Evolutionary conservation across 2,797 vertebrate genomes (phyloP), one percentile per base, ranked within the genome.

Genomic region (Bucorvus abyssinicus): DNA sequence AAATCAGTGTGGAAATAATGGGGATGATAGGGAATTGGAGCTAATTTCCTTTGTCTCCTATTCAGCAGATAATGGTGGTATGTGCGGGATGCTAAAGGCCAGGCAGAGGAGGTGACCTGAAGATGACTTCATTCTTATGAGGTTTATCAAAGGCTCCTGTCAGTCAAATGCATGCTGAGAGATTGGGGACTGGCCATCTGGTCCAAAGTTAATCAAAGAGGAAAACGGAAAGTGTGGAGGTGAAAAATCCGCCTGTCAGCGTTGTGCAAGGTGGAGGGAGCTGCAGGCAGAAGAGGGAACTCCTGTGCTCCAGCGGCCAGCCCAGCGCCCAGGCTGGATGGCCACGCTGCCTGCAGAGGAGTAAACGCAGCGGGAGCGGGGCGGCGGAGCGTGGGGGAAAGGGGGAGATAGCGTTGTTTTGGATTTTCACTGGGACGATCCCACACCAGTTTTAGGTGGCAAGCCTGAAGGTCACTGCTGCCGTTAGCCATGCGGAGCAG

Each of bases 151-250:
- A 98, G 97, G 98, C 98, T 98, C 97, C 98, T 98, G 99, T 99
- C 99, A 99, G 98, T 99, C 99, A 99, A 98, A 98, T 97, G 98
- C 98, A 98, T 98, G 98, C 98, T 98, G 98, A 98, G 98, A 98
- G 98, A 98, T 98, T 98, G 98, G 98, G 98, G 98, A 98, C 98
- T 97, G 98, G 98, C 98, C 99, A 99, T 99, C 99, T 99, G 99
- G 98, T 98, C 98, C 97, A 97, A 98, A 98, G 98, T 98, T 98
- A 98, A 98, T 98, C 98, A 97, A 98, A 98, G 95, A 98, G 97
- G 97, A 98, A 98, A 98, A 98, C 97, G 93, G 91, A 93, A 98
- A 98, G 98, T 88, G 95, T 95, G 97, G 96, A 98, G 97, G 95
- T 98, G 96, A 98, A 97, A 95, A 94, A 94, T 86, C 97, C 96